phyloP scores from a whole-genome alignment of 2,888 invertebrate genomes.

The Lordiphosa andalusiaca region DNA sequence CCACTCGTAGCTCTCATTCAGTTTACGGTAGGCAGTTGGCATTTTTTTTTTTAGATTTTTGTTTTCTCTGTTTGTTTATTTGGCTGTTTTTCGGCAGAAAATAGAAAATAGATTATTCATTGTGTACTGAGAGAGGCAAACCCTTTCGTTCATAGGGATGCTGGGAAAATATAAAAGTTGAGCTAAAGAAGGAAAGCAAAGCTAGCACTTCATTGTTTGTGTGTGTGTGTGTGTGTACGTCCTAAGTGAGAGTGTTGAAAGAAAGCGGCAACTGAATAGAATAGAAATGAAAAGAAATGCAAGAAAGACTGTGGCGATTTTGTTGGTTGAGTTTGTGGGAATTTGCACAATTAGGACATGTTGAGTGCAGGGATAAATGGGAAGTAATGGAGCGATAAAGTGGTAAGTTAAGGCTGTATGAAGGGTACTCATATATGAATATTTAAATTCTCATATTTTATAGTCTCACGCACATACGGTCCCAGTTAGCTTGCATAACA shows the following conservation, averaged over 20 bases:
- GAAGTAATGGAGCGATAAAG: conserved; percentile 16
- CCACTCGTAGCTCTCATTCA: conserved; percentile 17
- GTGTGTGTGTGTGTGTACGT: conserved; percentile 11
- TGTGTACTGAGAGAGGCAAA: conserved; percentile 35
- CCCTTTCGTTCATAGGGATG: conserved; percentile 42
- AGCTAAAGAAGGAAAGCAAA: conserved; percentile 16
- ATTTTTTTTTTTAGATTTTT: conserved; percentile 20
- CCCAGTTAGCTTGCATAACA: too few relatives aligned
- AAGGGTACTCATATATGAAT: neutral
- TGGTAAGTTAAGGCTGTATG: neutral
- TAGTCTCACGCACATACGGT: too few relatives aligned
- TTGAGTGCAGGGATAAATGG: conserved; percentile 29
- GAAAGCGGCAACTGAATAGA: conserved; percentile 7
- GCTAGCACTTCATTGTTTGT: conserved; percentile 10
- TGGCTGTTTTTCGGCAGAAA: conserved; percentile 44
- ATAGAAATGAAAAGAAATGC: conserved; percentile 15
- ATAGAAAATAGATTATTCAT: conserved; percentile 54
- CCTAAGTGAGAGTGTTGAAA: conserved; percentile 18
- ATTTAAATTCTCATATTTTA: neutral
- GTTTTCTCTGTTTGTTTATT: conserved; percentile 59
- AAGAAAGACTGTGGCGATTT: conserved; percentile 24
- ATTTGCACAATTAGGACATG: conserved; percentile 66
- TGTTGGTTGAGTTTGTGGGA: conserved; percentile 48
- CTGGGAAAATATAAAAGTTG: conserved; percentile 49
- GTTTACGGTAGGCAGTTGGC: conserved; percentile 7